Base-by-base conservation (phyloP, 2,797 vertebrate species). In the Brachyrhaphis roseni region DNA sequence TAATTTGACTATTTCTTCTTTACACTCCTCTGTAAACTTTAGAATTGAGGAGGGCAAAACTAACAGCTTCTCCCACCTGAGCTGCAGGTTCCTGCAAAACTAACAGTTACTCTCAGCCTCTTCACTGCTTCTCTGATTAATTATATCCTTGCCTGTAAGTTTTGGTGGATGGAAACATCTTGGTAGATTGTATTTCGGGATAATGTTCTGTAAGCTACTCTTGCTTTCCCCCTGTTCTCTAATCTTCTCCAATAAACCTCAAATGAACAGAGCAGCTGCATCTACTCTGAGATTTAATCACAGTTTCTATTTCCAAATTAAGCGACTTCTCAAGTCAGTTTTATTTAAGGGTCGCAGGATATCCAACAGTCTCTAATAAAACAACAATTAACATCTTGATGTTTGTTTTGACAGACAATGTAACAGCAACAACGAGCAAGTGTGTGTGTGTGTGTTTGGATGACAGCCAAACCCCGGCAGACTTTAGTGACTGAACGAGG, bases 341-440 rank as follows among this genome's bases (percentile, higher is more conserved):
- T 55, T 55, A 55, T 55, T n/a, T 26, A 55, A 55, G 53, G 23
- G 53, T 55, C 3, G 23, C 53, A 55, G 26, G 26, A n/a, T n/a
- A 55, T 55, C 53, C 53, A 53, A 26, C 23, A 23, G 51, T 53
- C 8, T 53, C 8, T 53, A 53, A 53, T 53, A 53, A 26, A 53
- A 26, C 90, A 90, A 91, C 91, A 92, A 94, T 94, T 91, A 91
- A 88, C 85, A 90, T 77, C 62, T 80, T 59, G 78, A 87, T 74
- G 79, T 39, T 31, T 77, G 82, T 72, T 84, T 84, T 66, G 87
- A 73, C 45, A 23, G 80, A 86, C 88, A 91, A 90, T 89, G 87
- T 88, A 84, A 46, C 59, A 89, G 87, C 82, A 73, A 77, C 81
- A 26, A 26, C 20, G 49, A 51, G 7, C 5, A 26, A 20, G 23